Evolutionary conservation across 2,113 vertebrate genomes (phyloP), one percentile per base, ranked within the genome.

Genomic region (Caretta caretta): DNA sequence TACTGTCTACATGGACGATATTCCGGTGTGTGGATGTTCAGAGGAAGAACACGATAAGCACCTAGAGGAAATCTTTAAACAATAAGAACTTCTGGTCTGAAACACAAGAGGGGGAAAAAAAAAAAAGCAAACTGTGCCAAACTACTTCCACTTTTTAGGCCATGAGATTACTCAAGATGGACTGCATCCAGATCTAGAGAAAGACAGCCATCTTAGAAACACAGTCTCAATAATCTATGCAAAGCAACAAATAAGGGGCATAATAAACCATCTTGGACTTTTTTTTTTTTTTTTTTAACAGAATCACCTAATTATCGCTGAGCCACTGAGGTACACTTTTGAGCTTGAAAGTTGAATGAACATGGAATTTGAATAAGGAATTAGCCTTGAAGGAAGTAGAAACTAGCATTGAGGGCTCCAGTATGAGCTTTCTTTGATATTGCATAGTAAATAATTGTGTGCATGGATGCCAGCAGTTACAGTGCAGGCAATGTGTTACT

Each of bases 371-470:
- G 79, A 82, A 93, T 96, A 92, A 92, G 95, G 96, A 97, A 97
- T 83, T 65, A 88, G 94, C 6, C 13, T n/a, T 2, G 3, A 91
- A 97, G 93, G 95, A 97, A 97, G 92, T 69, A 7, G 38, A 56
- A 89, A 56, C 89, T 93, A 75, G 80, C 59, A 53, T 53, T 76
- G 87, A 46, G 65, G 1, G 0, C 78, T 88, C 27, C 54, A 88
- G 85, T 90, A 56, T 89, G 91, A 91, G 90, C 89, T 96, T 97
- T 96, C 95, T 97, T 87, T 97, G 95, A 97, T 95, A 94, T 82
- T 93, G 89, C 92, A 62, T 82, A 31, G 82, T 54, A 42, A 46
- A 69, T 1, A 8, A 92, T 51, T 3, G 35, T 65, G 3, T 65
- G 31, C 62, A n/a, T 65, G 51, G 72, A 80, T 59, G 86, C 85